Evolutionary conservation across 2,797 vertebrate genomes (phyloP).

Genomic region (Sebastes cheni): DNA sequence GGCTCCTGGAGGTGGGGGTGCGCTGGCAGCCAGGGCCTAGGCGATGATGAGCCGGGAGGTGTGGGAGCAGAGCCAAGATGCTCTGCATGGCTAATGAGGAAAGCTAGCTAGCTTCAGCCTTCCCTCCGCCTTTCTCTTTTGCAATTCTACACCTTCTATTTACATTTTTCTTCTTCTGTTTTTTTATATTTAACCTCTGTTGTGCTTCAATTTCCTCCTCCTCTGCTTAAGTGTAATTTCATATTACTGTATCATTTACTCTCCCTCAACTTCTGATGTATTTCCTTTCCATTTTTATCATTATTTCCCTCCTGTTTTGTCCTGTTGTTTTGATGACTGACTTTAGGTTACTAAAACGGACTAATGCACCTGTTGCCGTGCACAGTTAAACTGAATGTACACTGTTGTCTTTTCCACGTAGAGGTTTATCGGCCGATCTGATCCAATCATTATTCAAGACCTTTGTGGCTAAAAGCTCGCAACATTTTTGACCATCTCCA

Average conservation of each 20-base stretch:
- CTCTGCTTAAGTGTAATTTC: neutral
- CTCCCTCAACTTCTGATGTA: neutral
- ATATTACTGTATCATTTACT: neutral
- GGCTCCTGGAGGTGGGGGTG: constrained; percentile 79
- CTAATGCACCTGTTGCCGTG: constrained; percentile 27
- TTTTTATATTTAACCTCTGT: constrained; percentile 4
- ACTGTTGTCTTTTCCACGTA: neutral
- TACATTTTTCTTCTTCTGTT: neutral
- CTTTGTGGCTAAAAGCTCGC: neutral
- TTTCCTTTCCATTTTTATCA: neutral
- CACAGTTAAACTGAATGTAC: neutral
- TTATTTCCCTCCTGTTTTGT: neutral
- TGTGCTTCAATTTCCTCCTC: neutral
- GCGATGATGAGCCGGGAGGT: constrained; percentile 95
- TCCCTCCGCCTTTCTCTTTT: constrained; percentile 37
- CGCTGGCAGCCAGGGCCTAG: constrained; percentile 94
- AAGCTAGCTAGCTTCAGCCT: constrained; percentile 47
- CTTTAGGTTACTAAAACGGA: neutral
- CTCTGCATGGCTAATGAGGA: constrained; percentile 94
- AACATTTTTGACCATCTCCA: constrained; percentile 14
- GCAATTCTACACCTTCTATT: constrained; percentile 38
- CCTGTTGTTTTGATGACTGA: neutral
- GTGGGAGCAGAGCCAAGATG: constrained; percentile 94
- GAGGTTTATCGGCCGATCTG: neutral
- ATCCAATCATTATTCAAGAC: neutral